phyloP scores from a whole-genome alignment of 2,113 vertebrate genomes.

The Columba livia region DNA sequence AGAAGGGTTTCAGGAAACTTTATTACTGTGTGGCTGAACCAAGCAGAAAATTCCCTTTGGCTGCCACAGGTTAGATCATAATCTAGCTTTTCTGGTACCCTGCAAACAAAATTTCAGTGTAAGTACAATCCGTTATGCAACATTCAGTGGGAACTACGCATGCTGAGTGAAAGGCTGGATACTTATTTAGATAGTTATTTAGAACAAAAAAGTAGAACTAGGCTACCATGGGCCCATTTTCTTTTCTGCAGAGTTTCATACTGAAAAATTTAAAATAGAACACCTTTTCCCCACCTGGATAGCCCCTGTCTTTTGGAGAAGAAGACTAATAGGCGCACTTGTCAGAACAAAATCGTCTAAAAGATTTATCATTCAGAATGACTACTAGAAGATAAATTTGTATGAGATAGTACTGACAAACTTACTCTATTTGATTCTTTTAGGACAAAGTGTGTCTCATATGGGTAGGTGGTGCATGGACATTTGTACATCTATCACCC shows the following conservation, averaged over 20 bases:
- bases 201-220: not conserved
- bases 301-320: not conserved
- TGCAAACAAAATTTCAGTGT: not conserved
- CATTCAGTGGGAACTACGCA: not conserved
- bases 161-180: not conserved
- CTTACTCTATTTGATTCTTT: slow-evolving; percentile 23
- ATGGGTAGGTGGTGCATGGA: slow-evolving; percentile 60
- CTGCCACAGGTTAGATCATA: not conserved
- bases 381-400: not conserved
- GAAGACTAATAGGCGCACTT: not conserved
- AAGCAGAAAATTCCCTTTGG: not conserved
- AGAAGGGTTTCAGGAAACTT: not conserved
- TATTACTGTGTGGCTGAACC: not conserved
- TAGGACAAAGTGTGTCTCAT: slow-evolving; percentile 63
- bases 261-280: not conserved
- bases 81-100: not conserved
- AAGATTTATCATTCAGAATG: not conserved
- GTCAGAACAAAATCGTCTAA: not conserved
- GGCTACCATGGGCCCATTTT: not conserved
- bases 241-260: not conserved
- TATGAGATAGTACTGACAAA: not conserved
- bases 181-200: not conserved
- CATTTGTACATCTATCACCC: not conserved
- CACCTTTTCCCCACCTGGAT: not conserved
- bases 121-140: not conserved